Conservation (phyloP, 2,113 vertebrate species). For the Ophiodon elongatus region DNA sequence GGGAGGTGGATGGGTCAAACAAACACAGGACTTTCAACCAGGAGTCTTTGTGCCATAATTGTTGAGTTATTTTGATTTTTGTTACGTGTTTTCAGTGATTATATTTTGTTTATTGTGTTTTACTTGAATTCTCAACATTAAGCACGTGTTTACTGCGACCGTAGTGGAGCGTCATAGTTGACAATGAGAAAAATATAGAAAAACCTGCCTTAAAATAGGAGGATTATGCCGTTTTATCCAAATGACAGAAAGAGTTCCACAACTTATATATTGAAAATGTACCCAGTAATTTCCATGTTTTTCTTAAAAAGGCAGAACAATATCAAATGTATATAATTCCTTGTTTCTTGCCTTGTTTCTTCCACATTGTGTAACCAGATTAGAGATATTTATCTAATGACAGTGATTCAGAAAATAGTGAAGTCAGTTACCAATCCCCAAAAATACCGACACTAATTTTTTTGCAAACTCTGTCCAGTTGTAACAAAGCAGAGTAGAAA, state of each 20-base stretch:
- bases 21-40: too few species aligned
- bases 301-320: not conserved
- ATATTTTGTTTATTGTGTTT: not conserved
- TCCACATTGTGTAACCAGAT: not conserved
- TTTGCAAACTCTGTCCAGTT: not conserved
- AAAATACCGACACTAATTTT: not conserved
- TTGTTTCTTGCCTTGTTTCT: not conserved
- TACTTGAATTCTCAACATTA: not conserved
- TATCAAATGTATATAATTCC: not conserved
- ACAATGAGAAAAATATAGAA: not conserved
- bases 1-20: too few species aligned
- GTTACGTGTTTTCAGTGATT: too few species aligned
- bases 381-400: not conserved
- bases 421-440: not conserved
- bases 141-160: not conserved
- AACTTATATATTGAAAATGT: not conserved
- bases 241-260: not conserved
- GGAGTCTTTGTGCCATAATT: not conserved
- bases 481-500: constrained; percentile 25
- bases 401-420: not conserved
- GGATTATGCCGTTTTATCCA: not conserved
- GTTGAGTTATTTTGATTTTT: too few species aligned
- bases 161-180: not conserved
- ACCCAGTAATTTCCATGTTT: not conserved
- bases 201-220: not conserved